These are phyloP conservation scores for Synanthedon andrenaeformis DNA, from an alignment of 2,888 invertebrate genomes.

Conservation along the genomic window DNA sequence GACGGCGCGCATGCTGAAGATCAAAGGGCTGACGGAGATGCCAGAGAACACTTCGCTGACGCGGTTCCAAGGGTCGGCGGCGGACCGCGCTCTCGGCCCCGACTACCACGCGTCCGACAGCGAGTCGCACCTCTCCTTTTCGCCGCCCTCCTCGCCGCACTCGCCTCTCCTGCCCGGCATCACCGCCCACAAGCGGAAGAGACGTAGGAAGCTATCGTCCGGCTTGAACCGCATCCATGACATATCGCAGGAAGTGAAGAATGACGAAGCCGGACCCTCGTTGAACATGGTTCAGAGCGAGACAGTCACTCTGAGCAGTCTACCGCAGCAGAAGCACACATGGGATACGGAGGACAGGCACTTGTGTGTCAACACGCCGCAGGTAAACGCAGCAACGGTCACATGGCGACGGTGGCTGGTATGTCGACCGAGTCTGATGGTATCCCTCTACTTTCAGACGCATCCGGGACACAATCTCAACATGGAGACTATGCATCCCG, in stretches of 20 bases:
- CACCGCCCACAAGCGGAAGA: not conserved
- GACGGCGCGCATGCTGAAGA: slow-evolving; percentile 88
- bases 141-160: not conserved
- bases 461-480: too few species aligned
- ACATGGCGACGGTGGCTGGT: too few species aligned
- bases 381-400: too few species aligned
- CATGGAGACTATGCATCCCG: too few species aligned
- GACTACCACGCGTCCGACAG: not conserved
- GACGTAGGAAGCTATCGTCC: slow-evolving; percentile 54
- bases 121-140: not conserved
- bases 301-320: slow-evolving; percentile 48
- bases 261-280: slow-evolving; percentile 27
- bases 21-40: slow-evolving; percentile 90
- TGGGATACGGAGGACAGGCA: slow-evolving; percentile 39
- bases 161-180: not conserved
- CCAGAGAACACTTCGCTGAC: slow-evolving; percentile 81
- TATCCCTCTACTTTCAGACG: too few species aligned
- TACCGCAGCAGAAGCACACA: slow-evolving; percentile 51
- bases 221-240: slow-evolving; percentile 3
- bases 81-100: slow-evolving; percentile 69
- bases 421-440: too few species aligned
- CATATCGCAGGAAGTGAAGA: slow-evolving; percentile 32
- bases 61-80: slow-evolving; percentile 76
- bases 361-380: slow-evolving; percentile 27
- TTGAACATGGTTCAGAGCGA: slow-evolving; percentile 36